These are phyloP conservation scores for Chrysomela aeneicollis DNA, from an alignment of 2,888 invertebrate species.

Conservation along the genomic window DNA sequence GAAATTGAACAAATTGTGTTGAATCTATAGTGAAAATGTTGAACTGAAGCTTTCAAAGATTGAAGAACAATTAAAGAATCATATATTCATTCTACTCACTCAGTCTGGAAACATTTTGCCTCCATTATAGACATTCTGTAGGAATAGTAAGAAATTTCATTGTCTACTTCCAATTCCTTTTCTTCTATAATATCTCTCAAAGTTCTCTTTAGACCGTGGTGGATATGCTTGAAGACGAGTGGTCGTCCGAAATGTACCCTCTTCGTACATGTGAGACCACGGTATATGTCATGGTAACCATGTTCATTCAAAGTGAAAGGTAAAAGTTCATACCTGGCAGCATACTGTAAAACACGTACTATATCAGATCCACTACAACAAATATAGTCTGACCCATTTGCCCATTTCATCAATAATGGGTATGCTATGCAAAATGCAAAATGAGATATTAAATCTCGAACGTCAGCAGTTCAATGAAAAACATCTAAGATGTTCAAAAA, in stretches of 20 bases:
- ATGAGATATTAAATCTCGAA: too few relatives aligned
- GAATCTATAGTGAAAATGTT: too few relatives aligned
- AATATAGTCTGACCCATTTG: not conserved
- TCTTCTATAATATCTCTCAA: not conserved
- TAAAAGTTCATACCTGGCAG: not conserved
- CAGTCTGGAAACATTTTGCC: not conserved
- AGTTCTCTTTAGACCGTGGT: not conserved
- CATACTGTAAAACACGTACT: not conserved
- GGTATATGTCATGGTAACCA: conserved; percentile 1
- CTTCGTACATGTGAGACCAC: conserved; percentile 11
- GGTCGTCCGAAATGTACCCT: conserved; percentile 13
- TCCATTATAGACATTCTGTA: conserved; percentile 6
- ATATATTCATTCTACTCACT: not conserved
- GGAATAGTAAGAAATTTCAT: not conserved
- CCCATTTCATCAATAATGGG: not conserved
- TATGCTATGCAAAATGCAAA: too few relatives aligned
- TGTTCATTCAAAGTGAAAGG: not conserved
- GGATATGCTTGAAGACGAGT: conserved; percentile 16
- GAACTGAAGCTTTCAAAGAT: too few relatives aligned
- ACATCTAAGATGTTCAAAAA: too few relatives aligned
- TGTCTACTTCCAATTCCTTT: not conserved
- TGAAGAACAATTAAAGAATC: too few relatives aligned
- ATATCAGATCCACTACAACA: not conserved
- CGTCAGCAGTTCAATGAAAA: too few relatives aligned
- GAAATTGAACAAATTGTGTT: too few relatives aligned